These are phyloP conservation scores for Ariolimax columbianus DNA, from an alignment of 2,888 invertebrate species.

Conservation along the genomic window DNA sequence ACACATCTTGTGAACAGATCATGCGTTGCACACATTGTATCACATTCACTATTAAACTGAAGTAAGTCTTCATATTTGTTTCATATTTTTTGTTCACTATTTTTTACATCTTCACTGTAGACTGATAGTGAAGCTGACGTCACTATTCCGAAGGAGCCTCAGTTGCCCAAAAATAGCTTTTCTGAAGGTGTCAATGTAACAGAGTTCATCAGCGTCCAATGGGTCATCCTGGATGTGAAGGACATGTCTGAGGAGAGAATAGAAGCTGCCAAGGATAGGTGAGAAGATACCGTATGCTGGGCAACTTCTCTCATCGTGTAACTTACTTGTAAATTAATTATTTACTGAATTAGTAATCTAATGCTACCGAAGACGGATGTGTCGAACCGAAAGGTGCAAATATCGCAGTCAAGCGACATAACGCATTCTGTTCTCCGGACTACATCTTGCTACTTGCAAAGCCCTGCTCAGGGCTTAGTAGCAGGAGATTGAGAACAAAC, in stretches of 20 bases:
- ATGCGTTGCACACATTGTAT: neutral
- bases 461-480: too few relatives aligned
- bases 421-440: too few relatives aligned
- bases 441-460: too few relatives aligned
- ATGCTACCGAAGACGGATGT: too few relatives aligned
- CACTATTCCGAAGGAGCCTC: conserved; percentile 48
- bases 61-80: neutral
- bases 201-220: conserved; percentile 83
- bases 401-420: too few relatives aligned
- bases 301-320: too few relatives aligned
- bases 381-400: too few relatives aligned
- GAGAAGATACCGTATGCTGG: conserved; percentile 31
- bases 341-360: too few relatives aligned
- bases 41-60: neutral
- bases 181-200: conserved; percentile 71
- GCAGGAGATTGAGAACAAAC: too few relatives aligned
- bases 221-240: conserved; percentile 84
- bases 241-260: conserved; percentile 83
- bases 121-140: neutral
- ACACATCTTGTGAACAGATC: too few relatives aligned
- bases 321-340: too few relatives aligned
- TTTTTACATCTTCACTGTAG: neutral
- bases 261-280: conserved; percentile 66
- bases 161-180: conserved; percentile 49
- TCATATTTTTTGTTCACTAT: neutral